Evolutionary conservation across 2,113 vertebrate species (phyloP), one percentile per base, ranked within the genome.

Genomic region (Entosphenus tridentatus): DNA sequence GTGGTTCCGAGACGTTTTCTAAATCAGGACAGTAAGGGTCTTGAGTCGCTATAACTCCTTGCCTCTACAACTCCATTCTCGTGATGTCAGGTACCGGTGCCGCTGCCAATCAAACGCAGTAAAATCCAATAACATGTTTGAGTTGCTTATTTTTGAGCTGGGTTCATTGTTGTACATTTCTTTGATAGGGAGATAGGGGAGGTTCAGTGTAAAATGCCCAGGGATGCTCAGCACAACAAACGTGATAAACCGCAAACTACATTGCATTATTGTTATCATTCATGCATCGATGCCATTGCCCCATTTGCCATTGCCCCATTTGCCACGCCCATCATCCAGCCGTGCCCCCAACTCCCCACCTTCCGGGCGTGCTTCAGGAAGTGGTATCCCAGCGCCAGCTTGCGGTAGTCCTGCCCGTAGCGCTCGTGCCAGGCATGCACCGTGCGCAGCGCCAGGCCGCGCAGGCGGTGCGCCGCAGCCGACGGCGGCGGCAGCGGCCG

Each of bases 351-450:
- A 69, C 2, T 8, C 16, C 39, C 17, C 78, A 91, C 92, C 89
- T 95, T 89, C 73, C 93, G 89, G 56, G 83, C 85, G 72, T 82
- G 83, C 68, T 82, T 86, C 12, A 98, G 76, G 70, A 90, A 96
- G 72, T 87, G 82, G 71, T 85, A 90, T 21, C 89, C 93, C 73
- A 96, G 73, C 1, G 86, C 78, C 2, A 98, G 81, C 76, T 91
- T 87, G 80, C 90, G 95, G 73, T 96, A 96, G 12, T 86, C 85
- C 1, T 81, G 71, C 1, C 89, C 92, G 0, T 85, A 96, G 1
- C 77, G 79, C 10, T 77, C 73, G 0, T 88, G 84, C 93, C 93
- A 98, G 0, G 76, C 77, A 1, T 83, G 82, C 11, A 98, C 72
- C 0, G 88, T 80, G 70, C 72, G 79, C 17, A 88, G 77, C 14